These are phyloP conservation scores for Listronotus bonariensis DNA, from an alignment of 1,140 invertebrate genomes.

Conservation along the genomic window DNA sequence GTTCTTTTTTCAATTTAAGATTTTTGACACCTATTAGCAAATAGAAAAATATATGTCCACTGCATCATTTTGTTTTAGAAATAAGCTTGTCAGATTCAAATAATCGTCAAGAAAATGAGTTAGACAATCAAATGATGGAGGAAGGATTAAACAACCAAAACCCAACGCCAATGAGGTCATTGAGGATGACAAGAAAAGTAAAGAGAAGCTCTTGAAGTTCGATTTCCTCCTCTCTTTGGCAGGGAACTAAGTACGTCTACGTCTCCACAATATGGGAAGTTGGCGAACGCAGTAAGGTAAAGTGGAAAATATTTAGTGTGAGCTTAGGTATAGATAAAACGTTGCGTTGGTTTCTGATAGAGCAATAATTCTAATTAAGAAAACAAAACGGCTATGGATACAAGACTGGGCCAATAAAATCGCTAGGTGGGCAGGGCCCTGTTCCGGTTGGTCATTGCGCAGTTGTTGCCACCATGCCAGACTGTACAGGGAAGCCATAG, in stretches of 20 bases:
- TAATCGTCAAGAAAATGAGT: slow-evolving; percentile 2
- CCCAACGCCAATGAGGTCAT: slow-evolving; percentile 16
- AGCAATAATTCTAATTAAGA: no score
- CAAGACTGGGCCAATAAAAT: no score
- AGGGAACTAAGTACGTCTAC: slow-evolving; percentile 18
- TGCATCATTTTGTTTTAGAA: slow-evolving; percentile 3
- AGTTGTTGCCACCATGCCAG: no score
- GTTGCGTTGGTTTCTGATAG: neutral
- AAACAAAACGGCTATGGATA: no score
- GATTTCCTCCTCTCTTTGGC: no score
- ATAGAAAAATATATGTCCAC: no score
- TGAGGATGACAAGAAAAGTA: slow-evolving; percentile 16
- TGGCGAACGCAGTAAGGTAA: slow-evolving; percentile 26
- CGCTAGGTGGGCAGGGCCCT: no score
- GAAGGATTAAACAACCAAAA: slow-evolving; percentile 18
- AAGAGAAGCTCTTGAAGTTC: neutral
- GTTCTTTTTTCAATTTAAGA: no score
- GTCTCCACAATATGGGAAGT: slow-evolving; percentile 26
- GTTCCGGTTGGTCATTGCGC: no score
- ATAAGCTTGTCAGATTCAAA: neutral
- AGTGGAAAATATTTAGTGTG: neutral
- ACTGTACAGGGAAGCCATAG: no score
- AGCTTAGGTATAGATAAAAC: neutral
- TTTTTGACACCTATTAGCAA: no score
- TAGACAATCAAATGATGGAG: slow-evolving; percentile 10